phyloP scores from a whole-genome alignment of 1,140 invertebrate genomes.

The fruit fly (Drosophila melanogaster) region DNA sequence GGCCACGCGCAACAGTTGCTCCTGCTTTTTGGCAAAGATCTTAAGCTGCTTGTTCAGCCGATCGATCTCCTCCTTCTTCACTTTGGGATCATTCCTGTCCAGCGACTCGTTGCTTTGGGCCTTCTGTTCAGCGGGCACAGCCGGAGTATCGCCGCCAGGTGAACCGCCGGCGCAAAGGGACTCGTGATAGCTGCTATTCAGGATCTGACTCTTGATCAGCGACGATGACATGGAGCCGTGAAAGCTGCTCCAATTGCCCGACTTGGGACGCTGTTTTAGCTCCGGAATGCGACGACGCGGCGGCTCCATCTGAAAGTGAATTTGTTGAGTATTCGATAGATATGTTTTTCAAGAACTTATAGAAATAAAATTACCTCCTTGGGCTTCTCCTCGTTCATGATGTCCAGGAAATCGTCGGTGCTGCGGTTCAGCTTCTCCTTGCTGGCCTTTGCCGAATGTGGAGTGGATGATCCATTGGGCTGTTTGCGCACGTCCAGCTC shows the following conservation, averaged over 20 bases:
- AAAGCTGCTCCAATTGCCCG: conserved; percentile 87
- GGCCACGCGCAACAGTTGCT: conserved; percentile 93
- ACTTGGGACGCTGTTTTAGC: conserved; percentile 88
- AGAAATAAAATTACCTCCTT: conserved; percentile 60
- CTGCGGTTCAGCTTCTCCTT: conserved; percentile 83
- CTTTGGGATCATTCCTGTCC: conserved; percentile 86
- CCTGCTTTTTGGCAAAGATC: conserved; percentile 94
- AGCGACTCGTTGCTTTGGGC: conserved; percentile 85
- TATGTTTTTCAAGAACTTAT: neutral
- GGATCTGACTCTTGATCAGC: conserved; percentile 83
- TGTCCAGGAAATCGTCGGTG: conserved; percentile 79
- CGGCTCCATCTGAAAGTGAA: conserved; percentile 85
- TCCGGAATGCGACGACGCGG: conserved; percentile 89
- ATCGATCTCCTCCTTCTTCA: conserved; percentile 92
- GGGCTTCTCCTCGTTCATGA: conserved; percentile 84
- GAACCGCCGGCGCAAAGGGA: conserved; percentile 85
- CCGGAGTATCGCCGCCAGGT: conserved; percentile 29
- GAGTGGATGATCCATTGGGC: conserved; percentile 73
- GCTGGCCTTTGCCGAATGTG: conserved; percentile 69
- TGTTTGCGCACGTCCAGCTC: conserved; percentile 91
- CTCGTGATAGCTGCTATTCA: conserved; percentile 88
- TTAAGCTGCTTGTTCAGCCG: conserved; percentile 92
- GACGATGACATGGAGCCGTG: conserved; percentile 85
- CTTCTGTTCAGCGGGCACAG: conserved; percentile 59
- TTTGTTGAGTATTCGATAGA: neutral